Evolutionary conservation across 1,140 invertebrate species (phyloP).

Genomic region (Bombus waltoni): DNA sequence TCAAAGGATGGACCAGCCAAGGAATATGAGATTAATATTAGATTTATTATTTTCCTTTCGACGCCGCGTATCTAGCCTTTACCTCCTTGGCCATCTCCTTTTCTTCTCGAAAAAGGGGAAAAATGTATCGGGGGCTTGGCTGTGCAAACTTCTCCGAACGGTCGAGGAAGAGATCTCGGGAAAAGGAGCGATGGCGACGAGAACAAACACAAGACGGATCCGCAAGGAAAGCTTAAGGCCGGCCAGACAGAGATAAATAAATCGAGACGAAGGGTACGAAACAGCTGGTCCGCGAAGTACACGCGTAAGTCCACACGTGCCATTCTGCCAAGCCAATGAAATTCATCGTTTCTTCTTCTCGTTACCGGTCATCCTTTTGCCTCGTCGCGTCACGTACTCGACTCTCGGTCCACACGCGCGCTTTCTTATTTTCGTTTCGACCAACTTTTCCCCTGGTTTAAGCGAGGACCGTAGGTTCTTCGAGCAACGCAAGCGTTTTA

Average conservation of each 20-base stretch:
- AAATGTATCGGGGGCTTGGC: conserved; percentile 23
- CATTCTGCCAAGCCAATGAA: conserved; percentile 27
- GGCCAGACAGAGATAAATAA: conserved; percentile 68
- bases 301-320: conserved; percentile 31
- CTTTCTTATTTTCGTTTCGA: neutral
- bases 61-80: neutral
- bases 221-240: conserved; percentile 61
- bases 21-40: conserved; percentile 56
- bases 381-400: neutral
- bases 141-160: conserved; percentile 38
- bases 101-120: neutral
- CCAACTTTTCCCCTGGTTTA: neutral
- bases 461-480: neutral
- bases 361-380: neutral
- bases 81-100: neutral
- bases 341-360: conserved; percentile 28
- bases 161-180: neutral
- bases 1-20: conserved; percentile 16
- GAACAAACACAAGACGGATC: conserved; percentile 63
- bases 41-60: conserved; percentile 61
- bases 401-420: neutral
- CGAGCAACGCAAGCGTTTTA: too few species aligned
- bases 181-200: conserved; percentile 26
- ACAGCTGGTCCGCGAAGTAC: conserved; percentile 33
- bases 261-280: conserved; percentile 60